Conservation (phyloP, 1,140 invertebrate genomes). For the Drosophila rufa region DNA sequence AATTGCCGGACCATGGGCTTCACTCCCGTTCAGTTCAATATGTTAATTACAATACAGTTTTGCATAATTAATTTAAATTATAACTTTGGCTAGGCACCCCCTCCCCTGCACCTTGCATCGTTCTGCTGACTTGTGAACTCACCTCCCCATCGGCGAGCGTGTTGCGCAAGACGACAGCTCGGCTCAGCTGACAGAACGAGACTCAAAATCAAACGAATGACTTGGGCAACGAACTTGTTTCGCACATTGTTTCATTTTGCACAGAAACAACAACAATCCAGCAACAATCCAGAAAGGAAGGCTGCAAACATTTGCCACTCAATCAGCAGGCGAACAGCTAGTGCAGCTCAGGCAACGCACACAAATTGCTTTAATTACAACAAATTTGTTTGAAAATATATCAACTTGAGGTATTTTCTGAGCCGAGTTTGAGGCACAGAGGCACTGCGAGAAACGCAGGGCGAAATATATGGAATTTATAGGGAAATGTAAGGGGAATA, state of each 20-base stretch:
- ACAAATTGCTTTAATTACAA: constrained; percentile 83
- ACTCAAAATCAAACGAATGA: constrained; percentile 62
- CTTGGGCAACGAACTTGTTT: constrained; percentile 81
- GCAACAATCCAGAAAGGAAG: constrained; percentile 33
- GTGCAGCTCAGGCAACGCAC: constrained; percentile 63
- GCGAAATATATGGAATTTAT: no score
- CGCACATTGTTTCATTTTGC: constrained; percentile 44
- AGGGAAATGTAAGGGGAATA: no score
- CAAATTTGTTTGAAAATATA: constrained; percentile 76
- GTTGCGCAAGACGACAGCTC: constrained; percentile 57
- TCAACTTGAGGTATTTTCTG: constrained; percentile 58
- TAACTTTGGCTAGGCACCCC: constrained; percentile 27
- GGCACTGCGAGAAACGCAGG: constrained; percentile 40
- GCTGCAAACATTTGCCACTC: constrained; percentile 74
- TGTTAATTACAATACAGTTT: constrained; percentile 55
- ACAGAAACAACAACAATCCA: constrained; percentile 30
- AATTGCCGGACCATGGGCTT: constrained; percentile 37
- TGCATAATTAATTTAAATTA: constrained; percentile 79
- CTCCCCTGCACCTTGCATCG: constrained; percentile 4
- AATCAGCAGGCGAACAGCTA: constrained; percentile 67
- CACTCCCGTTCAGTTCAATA: constrained; percentile 29
- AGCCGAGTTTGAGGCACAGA: constrained; percentile 3
- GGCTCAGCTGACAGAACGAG: constrained; percentile 60
- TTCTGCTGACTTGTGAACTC: constrained; percentile 54
- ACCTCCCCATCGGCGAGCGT: constrained; percentile 34